Evolutionary conservation across 2,797 vertebrate genomes (phyloP).

Genomic region (Eidolon dupreanum): DNA sequence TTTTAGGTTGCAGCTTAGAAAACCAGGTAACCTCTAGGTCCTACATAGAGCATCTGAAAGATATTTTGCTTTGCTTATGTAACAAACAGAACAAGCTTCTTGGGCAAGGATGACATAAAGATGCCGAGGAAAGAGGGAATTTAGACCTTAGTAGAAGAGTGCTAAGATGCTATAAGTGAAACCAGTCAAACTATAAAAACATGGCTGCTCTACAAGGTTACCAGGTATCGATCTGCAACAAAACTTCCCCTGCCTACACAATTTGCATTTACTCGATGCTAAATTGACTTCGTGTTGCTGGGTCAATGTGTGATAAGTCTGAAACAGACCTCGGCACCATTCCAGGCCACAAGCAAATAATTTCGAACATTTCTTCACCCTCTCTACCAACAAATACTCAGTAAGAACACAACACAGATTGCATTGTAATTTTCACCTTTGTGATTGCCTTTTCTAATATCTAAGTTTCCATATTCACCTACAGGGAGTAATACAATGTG

Average conservation of each 20-base stretch:
- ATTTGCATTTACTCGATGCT: not conserved
- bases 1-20: not conserved
- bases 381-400: not conserved
- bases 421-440: constrained; percentile 7
- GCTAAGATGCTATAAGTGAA: not conserved
- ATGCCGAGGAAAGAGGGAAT: not conserved
- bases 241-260: not conserved
- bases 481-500: not conserved
- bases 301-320: not conserved
- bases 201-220: not conserved
- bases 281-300: not conserved
- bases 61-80: not conserved
- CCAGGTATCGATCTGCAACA: not conserved
- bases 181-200: not conserved
- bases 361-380: not conserved
- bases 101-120: not conserved
- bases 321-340: not conserved
- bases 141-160: not conserved
- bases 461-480: constrained; percentile 30
- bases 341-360: not conserved
- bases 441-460: constrained; percentile 2
- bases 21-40: not conserved
- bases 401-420: not conserved
- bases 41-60: not conserved
- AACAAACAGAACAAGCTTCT: constrained; percentile 10